phyloP scores from a whole-genome alignment of 2,888 invertebrate species.

The Dicyrtoma fusca region DNA sequence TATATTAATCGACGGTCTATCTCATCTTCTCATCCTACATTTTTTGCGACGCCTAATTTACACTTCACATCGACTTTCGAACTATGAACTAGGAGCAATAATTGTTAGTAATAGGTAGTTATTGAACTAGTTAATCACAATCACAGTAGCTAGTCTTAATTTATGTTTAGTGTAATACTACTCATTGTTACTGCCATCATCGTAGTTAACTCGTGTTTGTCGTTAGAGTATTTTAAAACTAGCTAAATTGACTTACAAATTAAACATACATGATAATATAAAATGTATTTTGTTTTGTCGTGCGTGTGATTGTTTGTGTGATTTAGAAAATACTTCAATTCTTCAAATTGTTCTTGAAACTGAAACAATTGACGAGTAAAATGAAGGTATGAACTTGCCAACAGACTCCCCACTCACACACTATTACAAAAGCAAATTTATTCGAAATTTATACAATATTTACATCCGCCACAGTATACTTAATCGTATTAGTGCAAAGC shows the following conservation, averaged over 20 bases:
- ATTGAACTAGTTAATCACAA: slow-evolving; percentile 2
- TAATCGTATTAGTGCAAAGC: too few relatives aligned
- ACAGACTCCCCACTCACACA: too few relatives aligned
- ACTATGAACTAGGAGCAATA: too few relatives aligned
- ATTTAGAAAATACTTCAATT: slow-evolving; percentile 84
- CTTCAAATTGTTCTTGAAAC: slow-evolving; percentile 99
- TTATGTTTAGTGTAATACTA: neutral
- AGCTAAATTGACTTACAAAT: neutral
- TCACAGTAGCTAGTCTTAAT: neutral
- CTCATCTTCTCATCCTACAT: too few relatives aligned
- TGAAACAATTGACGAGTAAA: slow-evolving; percentile 80
- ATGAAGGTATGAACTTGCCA: slow-evolving; percentile 30
- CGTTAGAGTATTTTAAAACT: too few relatives aligned
- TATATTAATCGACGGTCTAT: too few relatives aligned
- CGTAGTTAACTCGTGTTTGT: neutral
- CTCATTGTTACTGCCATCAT: neutral
- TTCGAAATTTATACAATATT: too few relatives aligned
- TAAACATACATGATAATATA: neutral
- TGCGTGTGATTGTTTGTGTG: slow-evolving; percentile 8
- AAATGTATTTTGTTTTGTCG: neutral
- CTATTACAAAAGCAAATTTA: too few relatives aligned
- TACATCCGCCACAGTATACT: too few relatives aligned
- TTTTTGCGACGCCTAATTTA: too few relatives aligned
- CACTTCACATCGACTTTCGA: too few relatives aligned
- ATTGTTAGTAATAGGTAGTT: too few relatives aligned